A percentile compares a stretch with the other conserved stretches of the same genome.
phyloP scores from a whole-genome alignment of 2,113 vertebrate genomes.

The Amphiprion percula region DNA sequence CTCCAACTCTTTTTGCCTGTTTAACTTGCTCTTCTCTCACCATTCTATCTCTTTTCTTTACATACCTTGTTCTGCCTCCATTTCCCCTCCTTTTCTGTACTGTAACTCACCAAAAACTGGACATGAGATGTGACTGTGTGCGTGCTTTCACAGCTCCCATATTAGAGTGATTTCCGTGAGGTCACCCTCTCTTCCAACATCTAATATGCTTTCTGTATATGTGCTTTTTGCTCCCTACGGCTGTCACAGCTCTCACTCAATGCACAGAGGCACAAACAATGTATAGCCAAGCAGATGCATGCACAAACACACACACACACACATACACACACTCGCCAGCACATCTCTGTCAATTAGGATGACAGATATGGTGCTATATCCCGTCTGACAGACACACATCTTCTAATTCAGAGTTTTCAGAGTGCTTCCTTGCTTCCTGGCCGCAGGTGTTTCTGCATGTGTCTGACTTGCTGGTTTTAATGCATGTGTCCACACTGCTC shows the following conservation, averaged over 20 bases:
- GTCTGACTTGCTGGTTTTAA: conserved; percentile 1
- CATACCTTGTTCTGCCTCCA: not conserved
- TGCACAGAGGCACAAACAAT: not conserved
- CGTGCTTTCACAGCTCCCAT: not conserved
- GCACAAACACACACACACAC: not conserved
- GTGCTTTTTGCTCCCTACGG: conserved; percentile 8
- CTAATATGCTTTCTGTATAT: not conserved
- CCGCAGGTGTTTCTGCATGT: conserved; percentile 38
- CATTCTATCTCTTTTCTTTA: conserved; percentile 3
- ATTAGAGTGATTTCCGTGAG: not conserved
- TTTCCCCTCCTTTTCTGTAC: not conserved
- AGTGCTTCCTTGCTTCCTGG: conserved; percentile 19
- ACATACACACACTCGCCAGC: not conserved
- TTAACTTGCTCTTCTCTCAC: conserved; percentile 28
- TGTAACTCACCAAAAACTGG: not conserved
- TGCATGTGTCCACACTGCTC: not conserved
- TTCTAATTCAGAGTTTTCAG: conserved; percentile 28
- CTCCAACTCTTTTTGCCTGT: not conserved
- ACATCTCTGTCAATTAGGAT: conserved; percentile 59
- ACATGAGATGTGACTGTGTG: not conserved
- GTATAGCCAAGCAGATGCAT: not conserved
- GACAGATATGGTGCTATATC: conserved; percentile 42
- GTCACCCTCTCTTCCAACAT: conserved; percentile 1
- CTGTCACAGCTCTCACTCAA: conserved; percentile 9
- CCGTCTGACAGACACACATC: conserved; percentile 37